phyloP scores from a whole-genome alignment of 2,797 vertebrate genomes.

The Phoebastria nigripes region DNA sequence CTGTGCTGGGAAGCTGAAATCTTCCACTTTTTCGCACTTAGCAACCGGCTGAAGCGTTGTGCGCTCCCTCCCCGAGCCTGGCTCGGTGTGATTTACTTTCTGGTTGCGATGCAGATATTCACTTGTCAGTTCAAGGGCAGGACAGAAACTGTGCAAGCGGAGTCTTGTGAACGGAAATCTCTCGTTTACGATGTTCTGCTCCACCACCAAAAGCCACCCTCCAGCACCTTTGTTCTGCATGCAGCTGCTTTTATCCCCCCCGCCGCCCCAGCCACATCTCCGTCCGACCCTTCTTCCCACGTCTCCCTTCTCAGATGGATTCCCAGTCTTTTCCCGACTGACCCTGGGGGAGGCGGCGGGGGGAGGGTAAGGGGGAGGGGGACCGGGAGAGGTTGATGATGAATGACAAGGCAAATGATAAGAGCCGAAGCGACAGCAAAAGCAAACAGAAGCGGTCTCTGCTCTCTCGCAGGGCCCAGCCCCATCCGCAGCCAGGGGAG shows the following conservation, averaged over 20 bases:
- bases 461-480: not conserved
- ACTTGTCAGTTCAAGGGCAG: slow-evolving; percentile 82
- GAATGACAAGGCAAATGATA: slow-evolving; percentile 49
- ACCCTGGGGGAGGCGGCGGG: not conserved
- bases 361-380: not conserved
- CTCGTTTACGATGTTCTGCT: slow-evolving; percentile 71
- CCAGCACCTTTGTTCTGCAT: slow-evolving; percentile 60
- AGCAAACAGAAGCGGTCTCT: slow-evolving; percentile 36
- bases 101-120: slow-evolving; percentile 66
- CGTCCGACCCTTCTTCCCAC: slow-evolving; percentile 18
- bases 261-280: not conserved
- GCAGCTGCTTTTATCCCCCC: slow-evolving; percentile 46
- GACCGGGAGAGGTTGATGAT: not conserved
- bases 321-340: slow-evolving; percentile 4
- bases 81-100: slow-evolving; percentile 61
- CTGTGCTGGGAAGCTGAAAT: slow-evolving; percentile 10
- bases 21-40: slow-evolving; percentile 56
- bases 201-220: slow-evolving; percentile 64
- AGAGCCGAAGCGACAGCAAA: slow-evolving; percentile 38
- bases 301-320: not conserved
- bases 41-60: slow-evolving; percentile 37
- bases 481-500: not conserved
- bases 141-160: slow-evolving; percentile 72
- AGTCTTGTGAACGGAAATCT: slow-evolving; percentile 78
- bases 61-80: slow-evolving; percentile 21